Evolutionary conservation across 2,113 vertebrate species (phyloP).

Genomic region (Apistogramma diplotaenia): DNA sequence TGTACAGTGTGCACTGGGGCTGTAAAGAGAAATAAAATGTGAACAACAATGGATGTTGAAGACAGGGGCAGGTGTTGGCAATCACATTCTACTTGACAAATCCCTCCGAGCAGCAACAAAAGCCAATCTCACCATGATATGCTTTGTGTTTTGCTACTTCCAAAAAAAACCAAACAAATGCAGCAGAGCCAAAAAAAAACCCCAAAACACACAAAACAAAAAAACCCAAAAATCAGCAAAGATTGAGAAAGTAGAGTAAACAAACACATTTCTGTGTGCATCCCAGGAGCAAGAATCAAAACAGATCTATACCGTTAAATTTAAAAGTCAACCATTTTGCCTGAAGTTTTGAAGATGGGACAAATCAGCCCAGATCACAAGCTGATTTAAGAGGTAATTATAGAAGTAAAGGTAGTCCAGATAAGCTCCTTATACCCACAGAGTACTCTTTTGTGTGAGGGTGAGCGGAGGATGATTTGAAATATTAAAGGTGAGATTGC

Average conservation of each 20-base stretch:
- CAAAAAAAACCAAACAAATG: not conserved
- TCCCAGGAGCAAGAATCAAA: slow-evolving; percentile 12
- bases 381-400: slow-evolving; percentile 54
- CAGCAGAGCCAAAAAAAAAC: not conserved
- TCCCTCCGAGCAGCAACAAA: slow-evolving; percentile 9
- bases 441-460: slow-evolving; percentile 37
- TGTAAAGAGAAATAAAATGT: slow-evolving; percentile 19
- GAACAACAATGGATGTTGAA: not conserved
- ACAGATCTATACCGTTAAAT: slow-evolving; percentile 8
- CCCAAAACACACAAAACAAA: no score
- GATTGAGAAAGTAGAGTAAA: not conserved
- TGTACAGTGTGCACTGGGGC: not conserved
- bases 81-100: slow-evolving; percentile 24
- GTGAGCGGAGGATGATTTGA: slow-evolving; percentile 21
- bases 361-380: slow-evolving; percentile 12
- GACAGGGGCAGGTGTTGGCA: not conserved
- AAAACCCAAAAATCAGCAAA: no score
- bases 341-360: slow-evolving; percentile 16
- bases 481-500: slow-evolving; percentile 71
- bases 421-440: not conserved
- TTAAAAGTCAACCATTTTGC: slow-evolving; percentile 3
- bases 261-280: not conserved
- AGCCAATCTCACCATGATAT: not conserved
- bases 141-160: not conserved
- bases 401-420: slow-evolving; percentile 22